These are phyloP conservation scores for Ptilorrhoa leucosticta DNA, from an alignment of 2,113 vertebrate species.

Conservation along the genomic window DNA sequence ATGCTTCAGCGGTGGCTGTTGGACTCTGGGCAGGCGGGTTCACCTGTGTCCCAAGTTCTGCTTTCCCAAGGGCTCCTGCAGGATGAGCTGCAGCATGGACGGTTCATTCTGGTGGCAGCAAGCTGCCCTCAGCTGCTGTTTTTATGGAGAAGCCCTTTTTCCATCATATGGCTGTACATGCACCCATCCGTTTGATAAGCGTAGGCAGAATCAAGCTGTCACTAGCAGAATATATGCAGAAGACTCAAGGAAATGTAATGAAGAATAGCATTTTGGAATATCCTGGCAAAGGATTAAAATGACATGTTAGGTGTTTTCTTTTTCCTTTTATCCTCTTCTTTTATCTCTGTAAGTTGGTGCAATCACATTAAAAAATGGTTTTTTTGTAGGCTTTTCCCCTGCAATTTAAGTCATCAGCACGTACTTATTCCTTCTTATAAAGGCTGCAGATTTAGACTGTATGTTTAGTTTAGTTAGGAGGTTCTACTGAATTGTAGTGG, in stretches of 20 bases:
- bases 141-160: background rate
- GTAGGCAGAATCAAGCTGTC: conserved; percentile 30
- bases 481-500: background rate
- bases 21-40: background rate
- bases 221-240: background rate
- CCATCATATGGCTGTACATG: background rate
- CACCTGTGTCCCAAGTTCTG: background rate
- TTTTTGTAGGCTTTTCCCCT: background rate
- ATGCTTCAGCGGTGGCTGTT: background rate
- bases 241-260: background rate
- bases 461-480: background rate
- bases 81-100: background rate
- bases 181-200: background rate
- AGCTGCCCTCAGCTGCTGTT: background rate
- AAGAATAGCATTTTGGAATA: background rate
- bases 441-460: background rate
- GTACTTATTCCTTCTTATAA: background rate
- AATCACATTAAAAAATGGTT: background rate
- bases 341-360: background rate
- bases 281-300: background rate
- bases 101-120: background rate
- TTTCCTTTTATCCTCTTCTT: conserved; percentile 20
- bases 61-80: background rate
- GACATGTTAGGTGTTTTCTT: background rate
- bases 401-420: background rate